Evolutionary conservation across 2,113 vertebrate genomes (phyloP).

Genomic region (Peucedramus taeniatus): DNA sequence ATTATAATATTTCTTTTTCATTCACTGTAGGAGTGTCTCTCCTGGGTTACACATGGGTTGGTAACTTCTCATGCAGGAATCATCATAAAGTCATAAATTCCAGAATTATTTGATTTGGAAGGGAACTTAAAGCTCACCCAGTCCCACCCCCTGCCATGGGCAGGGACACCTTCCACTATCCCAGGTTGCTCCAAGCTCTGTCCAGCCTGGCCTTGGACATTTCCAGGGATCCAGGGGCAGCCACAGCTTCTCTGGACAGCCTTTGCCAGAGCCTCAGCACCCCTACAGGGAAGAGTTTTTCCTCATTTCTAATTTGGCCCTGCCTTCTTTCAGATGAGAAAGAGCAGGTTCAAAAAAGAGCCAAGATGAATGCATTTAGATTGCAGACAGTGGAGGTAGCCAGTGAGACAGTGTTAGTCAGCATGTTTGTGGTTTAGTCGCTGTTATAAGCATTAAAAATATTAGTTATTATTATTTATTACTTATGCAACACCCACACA

Average conservation of each 20-base stretch:
- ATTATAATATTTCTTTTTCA: background rate
- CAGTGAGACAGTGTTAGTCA: constrained; percentile 42
- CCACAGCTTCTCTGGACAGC: background rate
- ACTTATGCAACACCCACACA: constrained; percentile 14
- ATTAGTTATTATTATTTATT: constrained; percentile 59
- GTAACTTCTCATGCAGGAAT: background rate
- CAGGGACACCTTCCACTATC: accelerated
- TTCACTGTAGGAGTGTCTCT: background rate
- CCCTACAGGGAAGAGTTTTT: background rate
- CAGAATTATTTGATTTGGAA: background rate
- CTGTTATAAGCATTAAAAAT: constrained; percentile 30
- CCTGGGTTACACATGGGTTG: background rate
- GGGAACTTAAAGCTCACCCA: background rate
- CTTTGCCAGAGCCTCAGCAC: background rate
- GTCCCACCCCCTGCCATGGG: background rate
- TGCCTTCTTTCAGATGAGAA: background rate
- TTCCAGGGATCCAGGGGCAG: background rate
- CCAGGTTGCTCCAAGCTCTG: accelerated
- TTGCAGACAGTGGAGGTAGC: background rate
- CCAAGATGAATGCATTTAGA: background rate
- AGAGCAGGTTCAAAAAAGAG: background rate
- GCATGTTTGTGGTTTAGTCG: constrained; percentile 13
- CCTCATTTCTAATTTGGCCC: background rate
- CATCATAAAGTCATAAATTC: background rate
- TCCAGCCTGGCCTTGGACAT: background rate